Percentiles rank a stretch among this genome's conserved stretches.
Conservation (phyloP, 2,113 vertebrate species). For the Centrocercus urophasianus region DNA sequence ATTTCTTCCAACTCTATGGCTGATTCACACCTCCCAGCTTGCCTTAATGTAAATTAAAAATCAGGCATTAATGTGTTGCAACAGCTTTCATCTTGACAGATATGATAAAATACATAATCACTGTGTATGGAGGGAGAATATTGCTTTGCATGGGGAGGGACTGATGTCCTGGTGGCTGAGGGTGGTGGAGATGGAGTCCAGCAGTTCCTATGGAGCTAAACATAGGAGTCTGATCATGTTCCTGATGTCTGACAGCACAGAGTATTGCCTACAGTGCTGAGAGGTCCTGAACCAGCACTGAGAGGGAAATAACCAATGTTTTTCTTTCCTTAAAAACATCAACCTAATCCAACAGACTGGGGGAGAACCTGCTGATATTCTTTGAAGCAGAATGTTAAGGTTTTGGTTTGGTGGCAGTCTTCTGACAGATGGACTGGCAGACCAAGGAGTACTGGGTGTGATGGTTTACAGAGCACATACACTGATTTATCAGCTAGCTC, state of each 20-base stretch:
- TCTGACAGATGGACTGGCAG: not conserved
- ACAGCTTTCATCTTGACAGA: not conserved
- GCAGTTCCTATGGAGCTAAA: not conserved
- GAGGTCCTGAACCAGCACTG: not conserved
- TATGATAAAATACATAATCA: not conserved
- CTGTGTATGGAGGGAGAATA: not conserved
- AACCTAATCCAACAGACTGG: not conserved
- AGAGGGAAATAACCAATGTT: not conserved
- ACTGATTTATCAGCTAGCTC: not conserved
- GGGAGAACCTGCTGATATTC: not conserved
- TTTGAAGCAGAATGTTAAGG: not conserved
- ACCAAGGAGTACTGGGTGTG: not conserved
- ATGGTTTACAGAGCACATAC: not conserved
- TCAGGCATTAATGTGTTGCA: not conserved
- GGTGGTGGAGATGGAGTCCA: not conserved
- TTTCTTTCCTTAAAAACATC: not conserved
- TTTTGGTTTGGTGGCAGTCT: not conserved
- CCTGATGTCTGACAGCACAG: not conserved
- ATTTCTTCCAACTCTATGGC: not conserved
- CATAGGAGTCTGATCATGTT: rapidly evolving
- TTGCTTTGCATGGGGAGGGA: not conserved
- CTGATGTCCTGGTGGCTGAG: not conserved
- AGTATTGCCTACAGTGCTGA: rapidly evolving
- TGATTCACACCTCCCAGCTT: not conserved
- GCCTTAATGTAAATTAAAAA: not conserved